Base-by-base conservation (phyloP, 2,113 vertebrate species). In the Epinephelus lanceolatus region DNA sequence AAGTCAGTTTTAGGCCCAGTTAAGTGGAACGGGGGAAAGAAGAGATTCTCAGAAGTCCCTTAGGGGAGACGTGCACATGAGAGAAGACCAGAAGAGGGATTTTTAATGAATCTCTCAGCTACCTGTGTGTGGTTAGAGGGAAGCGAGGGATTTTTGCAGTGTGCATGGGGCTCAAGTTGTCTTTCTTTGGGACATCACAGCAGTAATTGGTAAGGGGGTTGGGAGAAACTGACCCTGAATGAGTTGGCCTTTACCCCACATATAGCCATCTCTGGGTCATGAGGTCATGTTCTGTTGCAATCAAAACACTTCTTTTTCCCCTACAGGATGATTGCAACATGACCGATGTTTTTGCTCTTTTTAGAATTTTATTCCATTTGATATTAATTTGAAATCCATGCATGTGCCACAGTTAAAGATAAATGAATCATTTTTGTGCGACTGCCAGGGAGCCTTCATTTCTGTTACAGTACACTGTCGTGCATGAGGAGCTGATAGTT, bases 91-190 rank as follows among this genome's bases (percentile, higher is more conserved):
- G 59, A 42, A 57, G 67, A 47, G 60, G 40, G 56, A 15, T 42
- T 87, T 80, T 83, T 89, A 86, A 93, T 90, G 88, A 82, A 86
- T 60, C 59, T 71, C 33, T 47, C 71, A 76, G 74, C 52, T 80
- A 67, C 78, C 60, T 81, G 63, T 8, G 59, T 81, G 85, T 74
- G 75, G 11, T 53, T 10, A 51, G 57, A 75, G 71, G 19, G 27
- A 71, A 45, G 15, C 6, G 0, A 27, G 59, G 62, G 67, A 59
- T 79, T 78, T 55, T 37, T 52, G 59, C 5, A 45, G 63, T 59
- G 81, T 70, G 69, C 49, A 37, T 18, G 49, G 68, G 59, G 74
- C 80, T 89, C 56, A 78, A 49, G 61, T 63, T 84, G 86, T 87
- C 81, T 86, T 63, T 81, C 63, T 33, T 9, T 70, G 70, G 70